Evolutionary conservation across 2,888 invertebrate genomes (phyloP).

Genomic region (Spodoptera picta): DNA sequence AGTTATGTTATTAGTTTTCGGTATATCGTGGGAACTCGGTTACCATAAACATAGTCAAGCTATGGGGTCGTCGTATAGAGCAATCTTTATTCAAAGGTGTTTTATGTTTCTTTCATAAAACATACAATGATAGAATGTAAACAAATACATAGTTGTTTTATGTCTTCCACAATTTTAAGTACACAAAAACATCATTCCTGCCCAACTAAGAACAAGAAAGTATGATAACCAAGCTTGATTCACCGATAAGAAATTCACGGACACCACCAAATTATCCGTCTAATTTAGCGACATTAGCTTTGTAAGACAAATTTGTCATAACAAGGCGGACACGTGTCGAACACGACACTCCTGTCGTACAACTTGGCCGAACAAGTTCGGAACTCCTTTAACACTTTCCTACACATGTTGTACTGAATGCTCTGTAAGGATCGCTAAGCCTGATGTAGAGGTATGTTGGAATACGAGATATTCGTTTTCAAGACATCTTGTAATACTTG

Average conservation of each 20-base stretch:
- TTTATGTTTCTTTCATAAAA: too few relatives aligned
- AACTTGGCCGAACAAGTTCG: constrained; percentile 51
- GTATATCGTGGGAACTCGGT: too few relatives aligned
- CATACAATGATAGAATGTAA: too few relatives aligned
- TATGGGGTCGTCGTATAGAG: too few relatives aligned
- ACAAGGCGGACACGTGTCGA: constrained; percentile 52
- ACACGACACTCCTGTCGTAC: constrained; percentile 49
- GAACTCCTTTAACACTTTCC: constrained; percentile 53
- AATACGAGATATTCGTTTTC: constrained; percentile 35
- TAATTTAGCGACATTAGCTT: constrained; percentile 30
- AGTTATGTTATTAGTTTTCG: background rate
- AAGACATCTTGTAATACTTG: constrained; percentile 8
- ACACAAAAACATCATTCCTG: background rate
- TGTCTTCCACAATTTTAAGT: too few relatives aligned
- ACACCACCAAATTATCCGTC: constrained; percentile 13
- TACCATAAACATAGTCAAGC: too few relatives aligned
- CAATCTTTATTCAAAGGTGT: too few relatives aligned
- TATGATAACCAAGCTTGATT: too few relatives aligned
- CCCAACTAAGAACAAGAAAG: too few relatives aligned
- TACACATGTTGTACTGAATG: constrained; percentile 48
- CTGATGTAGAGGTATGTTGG: constrained; percentile 46
- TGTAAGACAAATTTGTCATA: constrained; percentile 43
- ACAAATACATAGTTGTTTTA: too few relatives aligned
- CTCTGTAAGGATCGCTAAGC: constrained; percentile 36
- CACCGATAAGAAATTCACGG: too few relatives aligned